phyloP scores from a whole-genome alignment of 2,797 vertebrate genomes.

The Lepilemur septentrionalis region DNA sequence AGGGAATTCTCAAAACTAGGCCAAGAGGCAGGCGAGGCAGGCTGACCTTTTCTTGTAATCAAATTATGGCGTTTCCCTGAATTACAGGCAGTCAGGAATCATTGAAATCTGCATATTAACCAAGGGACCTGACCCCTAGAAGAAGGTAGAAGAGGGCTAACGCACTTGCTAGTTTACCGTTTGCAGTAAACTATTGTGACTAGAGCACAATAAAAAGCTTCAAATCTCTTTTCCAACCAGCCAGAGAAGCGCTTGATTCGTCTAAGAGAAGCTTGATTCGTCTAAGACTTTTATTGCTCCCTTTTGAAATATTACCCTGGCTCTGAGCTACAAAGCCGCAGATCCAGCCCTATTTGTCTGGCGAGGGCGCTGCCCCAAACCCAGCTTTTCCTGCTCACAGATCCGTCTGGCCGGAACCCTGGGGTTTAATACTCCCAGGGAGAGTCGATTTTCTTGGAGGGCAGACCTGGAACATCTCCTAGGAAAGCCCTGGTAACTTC shows the following conservation, averaged over 20 bases:
- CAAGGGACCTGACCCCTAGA: conserved; percentile 33
- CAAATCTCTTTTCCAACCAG: conserved; percentile 50
- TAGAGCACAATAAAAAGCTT: conserved; percentile 58
- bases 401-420: neutral
- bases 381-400: neutral
- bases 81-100: neutral
- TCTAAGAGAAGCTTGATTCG: conserved; percentile 15
- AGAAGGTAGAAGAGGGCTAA: conserved; percentile 2
- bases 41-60: conserved; percentile 52
- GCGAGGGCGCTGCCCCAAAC: neutral
- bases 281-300: conserved; percentile 61
- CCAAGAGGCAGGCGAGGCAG: neutral
- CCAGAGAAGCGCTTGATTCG: conserved; percentile 53
- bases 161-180: neutral
- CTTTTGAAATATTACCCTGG: conserved; percentile 73
- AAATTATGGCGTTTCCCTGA: neutral
- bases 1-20: neutral
- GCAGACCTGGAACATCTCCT: neutral
- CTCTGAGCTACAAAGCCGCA: conserved; percentile 61
- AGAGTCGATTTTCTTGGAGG: neutral
- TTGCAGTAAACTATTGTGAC: neutral
- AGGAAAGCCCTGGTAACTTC: neutral
- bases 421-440: neutral
- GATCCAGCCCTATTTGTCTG: conserved; percentile 59
- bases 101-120: conserved; percentile 47